Conservation (phyloP, 2,888 invertebrate genomes). For the Hypsopygia costalis region DNA sequence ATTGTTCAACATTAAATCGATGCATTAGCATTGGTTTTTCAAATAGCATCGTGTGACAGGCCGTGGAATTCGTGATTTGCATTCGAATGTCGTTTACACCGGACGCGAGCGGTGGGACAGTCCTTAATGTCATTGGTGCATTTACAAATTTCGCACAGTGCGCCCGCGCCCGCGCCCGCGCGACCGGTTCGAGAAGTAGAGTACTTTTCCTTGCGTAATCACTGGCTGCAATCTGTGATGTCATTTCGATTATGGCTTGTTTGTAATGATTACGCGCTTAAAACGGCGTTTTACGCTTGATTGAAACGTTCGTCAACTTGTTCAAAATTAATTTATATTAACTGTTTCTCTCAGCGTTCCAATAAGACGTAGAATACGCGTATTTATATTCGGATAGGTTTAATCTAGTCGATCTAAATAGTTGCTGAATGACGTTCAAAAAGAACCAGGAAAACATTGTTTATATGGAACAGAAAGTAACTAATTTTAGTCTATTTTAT, state of each 20-base stretch:
- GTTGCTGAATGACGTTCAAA: background rate
- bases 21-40: background rate
- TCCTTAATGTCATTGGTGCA: slow-evolving; percentile 14
- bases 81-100: slow-evolving; percentile 15
- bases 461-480: slow-evolving; percentile 3
- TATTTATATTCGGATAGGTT: background rate
- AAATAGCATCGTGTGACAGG: slow-evolving; percentile 4
- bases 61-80: slow-evolving; percentile 9
- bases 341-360: background rate
- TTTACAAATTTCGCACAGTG: slow-evolving; percentile 3
- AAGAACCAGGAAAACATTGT: background rate
- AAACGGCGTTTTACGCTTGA: background rate
- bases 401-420: slow-evolving; percentile 1
- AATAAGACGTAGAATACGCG: background rate
- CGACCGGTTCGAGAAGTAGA: slow-evolving; percentile 14
- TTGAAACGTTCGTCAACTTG: slow-evolving; percentile 3
- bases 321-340: slow-evolving; percentile 2
- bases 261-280: slow-evolving; percentile 14
- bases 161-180: too few species aligned
- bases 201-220: slow-evolving; percentile 19
- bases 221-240: slow-evolving; percentile 16
- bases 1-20: background rate
- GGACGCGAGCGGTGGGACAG: slow-evolving; percentile 6
- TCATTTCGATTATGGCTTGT: slow-evolving; percentile 12
- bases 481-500: too few species aligned